phyloP scores from a whole-genome alignment of 2,888 invertebrate genomes.

The Rhingia campestris region DNA sequence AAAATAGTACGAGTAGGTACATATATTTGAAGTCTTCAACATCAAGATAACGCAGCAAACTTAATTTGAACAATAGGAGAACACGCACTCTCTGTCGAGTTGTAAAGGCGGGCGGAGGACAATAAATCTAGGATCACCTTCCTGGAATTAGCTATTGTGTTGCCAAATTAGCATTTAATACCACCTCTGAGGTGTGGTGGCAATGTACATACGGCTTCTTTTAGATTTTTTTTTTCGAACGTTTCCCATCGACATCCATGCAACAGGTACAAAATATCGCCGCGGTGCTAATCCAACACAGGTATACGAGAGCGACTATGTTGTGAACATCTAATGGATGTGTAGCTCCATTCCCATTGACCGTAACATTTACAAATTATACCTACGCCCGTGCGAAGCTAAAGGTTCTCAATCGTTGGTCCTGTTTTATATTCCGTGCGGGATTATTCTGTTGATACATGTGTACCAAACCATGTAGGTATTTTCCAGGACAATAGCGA shows the following conservation, averaged over 20 bases:
- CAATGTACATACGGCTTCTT: conserved; percentile 33
- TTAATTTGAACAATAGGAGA: conserved; percentile 64
- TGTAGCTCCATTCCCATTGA: conserved; percentile 11
- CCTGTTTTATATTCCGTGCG: conserved; percentile 7
- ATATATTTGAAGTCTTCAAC: conserved; percentile 32
- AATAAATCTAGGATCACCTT: conserved; percentile 72
- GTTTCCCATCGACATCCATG: conserved; percentile 42
- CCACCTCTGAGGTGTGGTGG: conserved; percentile 70
- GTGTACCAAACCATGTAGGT: conserved; percentile 26
- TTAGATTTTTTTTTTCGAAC: conserved; percentile 29
- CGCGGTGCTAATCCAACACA: conserved; percentile 58
- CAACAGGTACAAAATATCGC: conserved; percentile 57
- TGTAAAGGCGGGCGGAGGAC: conserved; percentile 63
- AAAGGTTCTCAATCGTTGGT: conserved; percentile 20
- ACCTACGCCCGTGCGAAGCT: conserved; percentile 22
- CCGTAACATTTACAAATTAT: conserved; percentile 24
- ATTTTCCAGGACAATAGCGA: conserved; percentile 36
- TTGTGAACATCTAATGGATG: conserved; percentile 35
- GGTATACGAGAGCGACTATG: conserved; percentile 27
- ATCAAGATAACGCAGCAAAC: conserved; percentile 61
- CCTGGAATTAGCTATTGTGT: conserved; percentile 70
- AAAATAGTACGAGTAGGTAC: conserved; percentile 9
- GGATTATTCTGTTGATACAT: conserved; percentile 40
- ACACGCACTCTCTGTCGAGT: conserved; percentile 33
- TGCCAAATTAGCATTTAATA: conserved; percentile 73